These are phyloP conservation scores for Brachyrhaphis roseni DNA, from an alignment of 2,797 vertebrate genomes.

Conservation along the genomic window DNA sequence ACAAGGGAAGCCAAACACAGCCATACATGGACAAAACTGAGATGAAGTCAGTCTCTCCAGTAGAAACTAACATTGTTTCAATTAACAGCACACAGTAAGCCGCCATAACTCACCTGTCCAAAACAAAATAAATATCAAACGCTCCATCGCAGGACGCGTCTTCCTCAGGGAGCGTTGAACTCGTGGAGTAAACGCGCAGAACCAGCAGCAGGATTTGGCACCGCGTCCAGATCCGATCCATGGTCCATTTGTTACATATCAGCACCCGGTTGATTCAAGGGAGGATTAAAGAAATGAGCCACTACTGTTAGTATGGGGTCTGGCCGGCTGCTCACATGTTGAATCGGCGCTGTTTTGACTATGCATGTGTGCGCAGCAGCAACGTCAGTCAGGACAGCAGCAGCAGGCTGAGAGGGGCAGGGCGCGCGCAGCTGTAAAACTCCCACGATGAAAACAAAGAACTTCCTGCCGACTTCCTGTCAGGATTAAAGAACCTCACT, in stretches of 20 bases:
- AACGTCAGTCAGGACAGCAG: neutral
- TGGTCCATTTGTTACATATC: slow-evolving; percentile 58
- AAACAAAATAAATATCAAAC: slow-evolving; percentile 93
- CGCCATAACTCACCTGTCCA: slow-evolving; percentile 85
- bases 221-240: slow-evolving; percentile 61
- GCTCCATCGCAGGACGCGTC: slow-evolving; percentile 87
- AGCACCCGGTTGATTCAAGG: slow-evolving; percentile 2
- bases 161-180: slow-evolving; percentile 58
- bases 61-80: neutral
- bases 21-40: slow-evolving; percentile 74
- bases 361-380: neutral
- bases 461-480: slow-evolving; percentile 22
- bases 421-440: slow-evolving; percentile 39
- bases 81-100: too few relatives aligned
- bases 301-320: slow-evolving; percentile 15
- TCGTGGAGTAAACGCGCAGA: slow-evolving; percentile 13
- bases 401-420: slow-evolving; percentile 32
- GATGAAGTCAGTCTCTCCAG: slow-evolving; percentile 15
- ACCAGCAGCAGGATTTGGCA: slow-evolving; percentile 52
- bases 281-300: neutral
- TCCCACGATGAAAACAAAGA: neutral
- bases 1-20: slow-evolving; percentile 57
- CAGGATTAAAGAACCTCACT: neutral
- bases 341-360: slow-evolving; percentile 6
- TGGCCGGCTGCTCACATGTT: slow-evolving; percentile 42